phyloP scores from a whole-genome alignment of 92 coral and sea anemone species.

The Umimayanthus kanabou region DNA sequence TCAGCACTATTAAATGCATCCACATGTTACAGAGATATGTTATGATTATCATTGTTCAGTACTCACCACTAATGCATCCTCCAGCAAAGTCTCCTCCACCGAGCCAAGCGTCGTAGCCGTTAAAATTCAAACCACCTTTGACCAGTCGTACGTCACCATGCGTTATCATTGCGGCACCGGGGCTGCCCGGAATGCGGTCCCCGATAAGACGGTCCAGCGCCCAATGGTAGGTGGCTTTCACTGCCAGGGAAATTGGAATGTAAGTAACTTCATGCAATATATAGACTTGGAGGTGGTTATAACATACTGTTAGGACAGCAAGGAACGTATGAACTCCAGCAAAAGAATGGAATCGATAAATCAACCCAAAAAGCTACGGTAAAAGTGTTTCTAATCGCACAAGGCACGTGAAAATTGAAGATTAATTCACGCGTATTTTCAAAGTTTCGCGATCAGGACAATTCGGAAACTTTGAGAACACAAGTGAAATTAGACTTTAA shows the following conservation, averaged over 20 bases:
- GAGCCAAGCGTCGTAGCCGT: conserved; percentile 89
- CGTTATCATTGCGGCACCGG: conserved; percentile 89
- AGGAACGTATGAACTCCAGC: neutral
- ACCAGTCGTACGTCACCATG: conserved; percentile 82
- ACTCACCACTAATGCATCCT: conserved; percentile 94
- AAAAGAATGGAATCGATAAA: neutral
- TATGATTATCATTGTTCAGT: neutral
- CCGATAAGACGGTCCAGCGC: conserved; percentile 79
- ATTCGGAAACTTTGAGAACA: too few species aligned
- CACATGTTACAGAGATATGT: too few species aligned
- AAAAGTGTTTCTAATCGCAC: too few species aligned
- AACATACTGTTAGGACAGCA: neutral
- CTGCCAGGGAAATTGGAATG: conserved; percentile 15
- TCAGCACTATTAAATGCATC: too few species aligned
- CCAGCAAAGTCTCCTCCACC: conserved; percentile 96
- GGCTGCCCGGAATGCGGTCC: conserved; percentile 85
- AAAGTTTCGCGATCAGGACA: too few species aligned
- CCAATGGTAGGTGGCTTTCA: conserved; percentile 93
- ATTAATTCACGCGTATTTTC: too few species aligned
- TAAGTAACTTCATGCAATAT: neutral
- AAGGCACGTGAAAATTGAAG: too few species aligned
- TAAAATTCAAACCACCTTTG: conserved; percentile 86
- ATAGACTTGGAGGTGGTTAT: neutral
- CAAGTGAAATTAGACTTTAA: too few species aligned
- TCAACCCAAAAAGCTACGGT: too few species aligned